Evolutionary conservation across 1,140 invertebrate genomes (phyloP).

Genomic region (Danaus plexippus): DNA sequence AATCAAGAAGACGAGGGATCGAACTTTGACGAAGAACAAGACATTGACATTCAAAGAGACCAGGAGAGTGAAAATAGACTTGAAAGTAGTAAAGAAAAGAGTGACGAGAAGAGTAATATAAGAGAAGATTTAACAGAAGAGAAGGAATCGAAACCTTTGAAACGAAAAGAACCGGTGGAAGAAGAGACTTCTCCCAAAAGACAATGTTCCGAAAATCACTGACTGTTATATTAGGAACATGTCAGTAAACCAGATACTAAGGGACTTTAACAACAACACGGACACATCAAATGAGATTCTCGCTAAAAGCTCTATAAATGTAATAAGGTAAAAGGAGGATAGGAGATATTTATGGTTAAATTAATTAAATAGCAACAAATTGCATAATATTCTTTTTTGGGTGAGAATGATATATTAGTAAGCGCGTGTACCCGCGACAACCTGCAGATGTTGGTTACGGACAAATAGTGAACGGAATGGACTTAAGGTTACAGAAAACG

Average conservation of each 20-base stretch:
- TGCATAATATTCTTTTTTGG: too few relatives aligned
- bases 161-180: constrained; percentile 55
- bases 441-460: too few relatives aligned
- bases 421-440: too few relatives aligned
- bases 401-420: too few relatives aligned
- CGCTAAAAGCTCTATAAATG: constrained; percentile 46
- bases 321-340: constrained; percentile 33
- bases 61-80: constrained; percentile 29
- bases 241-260: constrained; percentile 24
- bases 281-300: constrained; percentile 31
- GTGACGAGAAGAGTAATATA: constrained; percentile 34
- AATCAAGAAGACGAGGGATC: constrained; percentile 20
- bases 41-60: constrained; percentile 22
- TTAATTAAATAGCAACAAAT: constrained; percentile 25
- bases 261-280: constrained; percentile 33
- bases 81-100: constrained; percentile 33
- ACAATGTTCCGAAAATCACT: constrained; percentile 55
- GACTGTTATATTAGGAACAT: constrained; percentile 17
- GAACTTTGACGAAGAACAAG: constrained; percentile 23
- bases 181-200: constrained; percentile 54
- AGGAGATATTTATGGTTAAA: constrained; percentile 55
- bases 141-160: constrained; percentile 42
- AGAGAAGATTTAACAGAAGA: constrained; percentile 29
- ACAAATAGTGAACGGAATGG: too few relatives aligned
- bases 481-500: neutral